Evolutionary conservation across 2,888 invertebrate genomes (phyloP).

Genomic region (Drosophila picticornis): DNA sequence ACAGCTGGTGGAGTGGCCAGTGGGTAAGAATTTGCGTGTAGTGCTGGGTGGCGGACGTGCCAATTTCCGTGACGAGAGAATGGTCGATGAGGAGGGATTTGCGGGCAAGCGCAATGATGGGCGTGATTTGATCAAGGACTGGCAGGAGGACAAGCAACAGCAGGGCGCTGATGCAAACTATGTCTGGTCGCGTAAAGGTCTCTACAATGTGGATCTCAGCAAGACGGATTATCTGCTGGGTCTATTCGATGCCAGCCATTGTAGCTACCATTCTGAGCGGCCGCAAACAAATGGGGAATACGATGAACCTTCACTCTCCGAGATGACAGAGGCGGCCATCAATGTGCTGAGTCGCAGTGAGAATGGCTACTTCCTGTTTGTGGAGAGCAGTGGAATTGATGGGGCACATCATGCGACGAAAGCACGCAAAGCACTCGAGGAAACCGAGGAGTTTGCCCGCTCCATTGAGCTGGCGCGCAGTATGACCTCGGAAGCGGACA

Average conservation of each 20-base stretch:
- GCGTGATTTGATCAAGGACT: slow-evolving; percentile 88
- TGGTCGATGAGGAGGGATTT: slow-evolving; percentile 86
- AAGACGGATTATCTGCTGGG: slow-evolving; percentile 87
- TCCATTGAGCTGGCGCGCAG: slow-evolving; percentile 88
- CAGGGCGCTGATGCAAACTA: slow-evolving; percentile 80
- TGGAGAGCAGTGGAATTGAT: slow-evolving; percentile 87
- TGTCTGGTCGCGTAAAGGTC: slow-evolving; percentile 73
- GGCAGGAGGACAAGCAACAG: slow-evolving; percentile 86
- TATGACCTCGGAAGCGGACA: slow-evolving; percentile 88
- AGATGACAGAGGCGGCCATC: slow-evolving; percentile 89
- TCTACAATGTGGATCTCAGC: slow-evolving; percentile 82
- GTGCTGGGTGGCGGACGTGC: slow-evolving; percentile 82
- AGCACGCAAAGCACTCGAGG: slow-evolving; percentile 90
- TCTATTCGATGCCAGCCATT: slow-evolving; percentile 86
- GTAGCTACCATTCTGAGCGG: slow-evolving; percentile 87
- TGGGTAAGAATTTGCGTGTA: slow-evolving; percentile 90
- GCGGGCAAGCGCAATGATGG: slow-evolving; percentile 87
- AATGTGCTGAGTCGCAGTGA: slow-evolving; percentile 87
- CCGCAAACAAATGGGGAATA: slow-evolving; percentile 83
- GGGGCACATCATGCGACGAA: slow-evolving; percentile 88
- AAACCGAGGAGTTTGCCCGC: slow-evolving; percentile 91
- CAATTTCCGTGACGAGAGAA: slow-evolving; percentile 73
- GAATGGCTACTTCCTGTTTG: slow-evolving; percentile 90
- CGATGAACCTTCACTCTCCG: slow-evolving; percentile 87
- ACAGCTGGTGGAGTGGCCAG: slow-evolving; percentile 88